phyloP scores from a whole-genome alignment of 2,113 vertebrate genomes.

The Climacteris rufus region DNA sequence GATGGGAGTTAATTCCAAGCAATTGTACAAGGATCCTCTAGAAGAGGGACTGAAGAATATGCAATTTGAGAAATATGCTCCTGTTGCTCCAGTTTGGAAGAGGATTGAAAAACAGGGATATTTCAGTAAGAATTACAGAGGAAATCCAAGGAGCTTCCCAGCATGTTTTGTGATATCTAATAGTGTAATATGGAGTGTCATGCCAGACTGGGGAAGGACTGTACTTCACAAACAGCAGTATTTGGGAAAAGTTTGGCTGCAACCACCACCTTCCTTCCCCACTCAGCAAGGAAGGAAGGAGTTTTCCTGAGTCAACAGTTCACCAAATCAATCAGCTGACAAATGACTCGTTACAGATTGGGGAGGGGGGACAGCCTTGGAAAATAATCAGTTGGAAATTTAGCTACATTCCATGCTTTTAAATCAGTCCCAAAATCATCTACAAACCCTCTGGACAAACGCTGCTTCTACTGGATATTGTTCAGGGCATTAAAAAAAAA shows the following conservation, averaged over 20 bases:
- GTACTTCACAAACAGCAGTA: background rate
- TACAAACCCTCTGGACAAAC: background rate
- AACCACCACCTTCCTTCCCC: background rate
- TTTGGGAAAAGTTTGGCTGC: background rate
- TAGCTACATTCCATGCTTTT: background rate
- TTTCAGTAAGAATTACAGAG: background rate
- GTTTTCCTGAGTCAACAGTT: background rate
- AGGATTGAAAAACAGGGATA: background rate
- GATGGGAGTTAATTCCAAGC: background rate
- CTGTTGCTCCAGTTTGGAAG: background rate
- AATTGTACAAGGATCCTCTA: background rate
- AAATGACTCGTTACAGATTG: background rate
- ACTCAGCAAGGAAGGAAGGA: background rate
- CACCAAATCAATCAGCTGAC: background rate
- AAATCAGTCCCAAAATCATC: background rate
- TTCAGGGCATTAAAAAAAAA: background rate
- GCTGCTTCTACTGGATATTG: accelerated
- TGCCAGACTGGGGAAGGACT: background rate
- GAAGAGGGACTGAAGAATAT: background rate
- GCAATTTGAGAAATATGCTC: background rate
- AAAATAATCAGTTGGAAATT: background rate
- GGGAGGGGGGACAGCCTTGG: background rate
- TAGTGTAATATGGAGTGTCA: background rate
- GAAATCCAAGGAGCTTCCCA: background rate
- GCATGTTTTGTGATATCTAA: background rate